Base-by-base conservation (phyloP, 2,888 invertebrate genomes). In the Timema podura region DNA sequence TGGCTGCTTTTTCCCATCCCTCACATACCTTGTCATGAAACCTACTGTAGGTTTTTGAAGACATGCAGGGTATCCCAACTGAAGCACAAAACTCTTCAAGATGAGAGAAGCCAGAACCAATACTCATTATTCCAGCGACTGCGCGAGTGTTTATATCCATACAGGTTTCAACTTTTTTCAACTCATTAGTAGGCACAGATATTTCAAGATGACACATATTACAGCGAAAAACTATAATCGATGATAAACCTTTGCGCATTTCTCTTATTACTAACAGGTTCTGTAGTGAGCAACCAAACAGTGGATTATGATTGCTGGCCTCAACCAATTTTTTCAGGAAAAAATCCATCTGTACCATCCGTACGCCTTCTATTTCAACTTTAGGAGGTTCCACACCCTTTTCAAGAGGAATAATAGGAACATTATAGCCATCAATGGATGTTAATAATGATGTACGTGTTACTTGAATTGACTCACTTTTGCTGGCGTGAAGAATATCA, bases 1-100 rank as follows among this genome's bases (percentile, higher is more conserved):
- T 6, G 5, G 44, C 61, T 11, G 61, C 45, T 61, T 61, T 15
- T 61, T 61, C 44, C 61, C 61, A 44, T 10, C 30, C 61, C 30
- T 44, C 61, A 61, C 61, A 9, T 45, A 30, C 61, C 45, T 7
- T 61, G 44, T 61, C 61, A 61, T 61, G 61, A n/a, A 44, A 61
- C 45, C 45, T 44, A 30, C 11, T 5, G 45, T 61, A 30, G 0
- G 30, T 30, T 30, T 61, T 5, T 30, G 61, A 30, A 44, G 61
- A 61, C 61, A 30, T 44, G 30, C 44, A 44, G 30, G 61, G 44
- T 61, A 61, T 61, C 11, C 45, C 16, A 9, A 15, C 45, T 6
- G 44, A 30, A 16, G 61, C 61, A 16, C 11, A 11, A 13, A 61
- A 45, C 13, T 61, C 61, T 61, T 61, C 44, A 44, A 61, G 45